Percentiles rank a stretch among this genome's conserved stretches.
Evolutionary conservation across 2,113 vertebrate species (phyloP).

Genomic region (Asarcornis scutulata): DNA sequence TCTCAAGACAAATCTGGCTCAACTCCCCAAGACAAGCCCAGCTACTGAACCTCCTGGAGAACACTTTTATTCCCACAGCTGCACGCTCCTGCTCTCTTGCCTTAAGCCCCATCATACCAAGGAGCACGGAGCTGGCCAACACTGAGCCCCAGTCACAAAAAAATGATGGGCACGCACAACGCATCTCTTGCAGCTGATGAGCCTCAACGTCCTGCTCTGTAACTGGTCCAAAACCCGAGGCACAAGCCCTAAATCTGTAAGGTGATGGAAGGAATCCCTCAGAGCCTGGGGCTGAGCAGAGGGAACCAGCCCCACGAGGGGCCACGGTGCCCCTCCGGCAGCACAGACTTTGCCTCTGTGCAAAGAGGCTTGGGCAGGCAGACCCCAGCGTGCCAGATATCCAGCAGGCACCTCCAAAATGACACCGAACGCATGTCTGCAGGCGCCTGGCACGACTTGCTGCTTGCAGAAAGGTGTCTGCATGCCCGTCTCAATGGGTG

Average conservation of each 20-base stretch:
- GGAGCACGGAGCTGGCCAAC: neutral
- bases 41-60: neutral
- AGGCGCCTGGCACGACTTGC: accelerated
- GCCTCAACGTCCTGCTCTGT: neutral
- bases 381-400: neutral
- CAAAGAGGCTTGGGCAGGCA: neutral
- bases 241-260: neutral
- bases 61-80: neutral
- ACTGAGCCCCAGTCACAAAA: accelerated
- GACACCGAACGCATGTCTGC: neutral
- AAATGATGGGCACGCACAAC: accelerated
- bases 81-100: neutral
- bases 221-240: neutral
- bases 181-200: neutral
- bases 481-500: accelerated
- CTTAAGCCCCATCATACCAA: neutral
- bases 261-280: neutral
- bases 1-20: neutral
- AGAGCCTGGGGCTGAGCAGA: accelerated
- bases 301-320: neutral
- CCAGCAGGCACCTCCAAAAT: neutral
- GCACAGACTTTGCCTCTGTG: neutral
- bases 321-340: accelerated
- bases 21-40: neutral
- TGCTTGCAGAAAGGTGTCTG: neutral